These are phyloP conservation scores for Ceyx erithaca DNA, from an alignment of 2,797 vertebrate species.

Conservation along the genomic window DNA sequence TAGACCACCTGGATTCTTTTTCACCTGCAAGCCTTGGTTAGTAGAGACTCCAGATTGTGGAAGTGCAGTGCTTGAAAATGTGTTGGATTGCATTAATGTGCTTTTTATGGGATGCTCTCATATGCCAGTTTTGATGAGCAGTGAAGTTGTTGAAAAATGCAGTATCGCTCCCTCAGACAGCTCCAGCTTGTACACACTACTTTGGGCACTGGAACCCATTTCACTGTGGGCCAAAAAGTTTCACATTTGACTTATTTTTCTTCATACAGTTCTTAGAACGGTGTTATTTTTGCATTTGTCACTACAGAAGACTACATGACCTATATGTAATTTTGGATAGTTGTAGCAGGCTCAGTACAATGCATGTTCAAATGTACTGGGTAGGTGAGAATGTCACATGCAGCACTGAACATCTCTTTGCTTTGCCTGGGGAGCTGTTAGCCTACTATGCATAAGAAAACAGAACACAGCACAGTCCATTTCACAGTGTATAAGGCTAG, in stretches of 20 bases:
- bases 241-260: background rate
- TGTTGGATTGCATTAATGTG: background rate
- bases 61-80: background rate
- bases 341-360: background rate
- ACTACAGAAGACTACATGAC: background rate
- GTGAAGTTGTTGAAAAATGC: background rate
- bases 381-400: background rate
- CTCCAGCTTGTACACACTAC: background rate
- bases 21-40: slow-evolving; percentile 29
- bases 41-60: background rate
- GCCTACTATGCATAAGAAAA: background rate
- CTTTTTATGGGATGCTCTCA: background rate
- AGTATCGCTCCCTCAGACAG: background rate
- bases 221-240: background rate
- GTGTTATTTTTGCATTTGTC: background rate
- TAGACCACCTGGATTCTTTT: background rate
- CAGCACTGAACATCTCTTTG: background rate
- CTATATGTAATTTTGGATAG: background rate
- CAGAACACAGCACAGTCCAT: background rate
- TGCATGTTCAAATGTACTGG: background rate
- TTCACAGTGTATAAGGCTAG: background rate
- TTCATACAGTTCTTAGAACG: background rate
- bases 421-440: slow-evolving; percentile 5
- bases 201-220: background rate
- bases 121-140: background rate